These are phyloP conservation scores for Bugula neritina DNA, from an alignment of 2,888 invertebrate species.

Conservation along the genomic window DNA sequence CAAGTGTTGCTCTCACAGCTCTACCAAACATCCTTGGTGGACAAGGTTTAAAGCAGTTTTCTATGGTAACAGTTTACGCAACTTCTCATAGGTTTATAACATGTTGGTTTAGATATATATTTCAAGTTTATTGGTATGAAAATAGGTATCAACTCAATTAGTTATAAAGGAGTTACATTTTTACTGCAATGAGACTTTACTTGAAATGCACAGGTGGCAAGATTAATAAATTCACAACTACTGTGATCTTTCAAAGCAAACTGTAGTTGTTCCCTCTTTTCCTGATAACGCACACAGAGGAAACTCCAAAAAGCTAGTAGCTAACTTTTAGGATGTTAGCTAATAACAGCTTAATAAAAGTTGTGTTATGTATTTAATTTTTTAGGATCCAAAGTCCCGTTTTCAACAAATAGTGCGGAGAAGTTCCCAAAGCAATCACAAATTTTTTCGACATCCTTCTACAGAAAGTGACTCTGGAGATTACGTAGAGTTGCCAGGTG, in stretches of 20 bases:
- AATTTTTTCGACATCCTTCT: neutral
- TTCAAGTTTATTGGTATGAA: too few species aligned
- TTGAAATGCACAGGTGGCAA: neutral
- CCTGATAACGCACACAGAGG: too few species aligned
- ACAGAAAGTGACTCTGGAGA: neutral
- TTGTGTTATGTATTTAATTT: neutral
- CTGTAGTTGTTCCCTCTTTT: too few species aligned
- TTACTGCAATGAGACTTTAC: neutral
- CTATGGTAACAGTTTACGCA: too few species aligned
- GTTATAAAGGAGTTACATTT: too few species aligned
- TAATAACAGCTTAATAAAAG: neutral
- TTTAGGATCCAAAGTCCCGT: constrained; percentile 1
- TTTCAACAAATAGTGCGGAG: constrained; percentile 16
- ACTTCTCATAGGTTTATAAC: too few species aligned
- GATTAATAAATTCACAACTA: neutral
- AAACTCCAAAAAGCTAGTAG: too few species aligned
- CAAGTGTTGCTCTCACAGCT: constrained; percentile 18
- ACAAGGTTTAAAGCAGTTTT: constrained; percentile 21
- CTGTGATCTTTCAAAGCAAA: neutral
- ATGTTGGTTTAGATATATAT: too few species aligned
- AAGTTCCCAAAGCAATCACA: neutral
- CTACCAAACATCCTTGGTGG: constrained; percentile 18
- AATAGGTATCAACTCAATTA: too few species aligned
- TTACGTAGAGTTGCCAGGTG: constrained; percentile 17
- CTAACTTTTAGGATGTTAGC: neutral